Base-by-base conservation (phyloP, 2,888 invertebrate species). In the Lucinisca nassula region DNA sequence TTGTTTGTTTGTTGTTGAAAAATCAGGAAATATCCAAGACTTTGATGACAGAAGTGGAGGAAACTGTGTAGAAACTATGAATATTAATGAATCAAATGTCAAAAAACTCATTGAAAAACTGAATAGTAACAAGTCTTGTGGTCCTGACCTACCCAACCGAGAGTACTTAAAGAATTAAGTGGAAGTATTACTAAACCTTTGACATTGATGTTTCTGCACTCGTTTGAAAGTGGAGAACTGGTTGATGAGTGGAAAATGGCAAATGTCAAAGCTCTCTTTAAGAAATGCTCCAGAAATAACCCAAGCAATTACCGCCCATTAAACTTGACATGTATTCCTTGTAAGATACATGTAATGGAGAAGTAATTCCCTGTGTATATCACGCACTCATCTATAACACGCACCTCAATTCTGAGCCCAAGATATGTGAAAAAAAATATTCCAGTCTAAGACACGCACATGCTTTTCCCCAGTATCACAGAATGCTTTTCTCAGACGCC, bases 271-370 rank as follows among this genome's bases (percentile, higher is more conserved):
- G 55, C 73, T 21, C n/a, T n/a, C 4, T 79, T 55, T 55, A 78
- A 83, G 35, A 58, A 79, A 73, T 72, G 83, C 45, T 30, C 38
- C 3, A 83, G 70, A 79, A 45, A n/a, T 24, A 10, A 67, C 27
- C 55, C 51, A 58, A 72, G 85, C 21, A 81, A 80, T 37, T 77
- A 85, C 32, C 45, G 76, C 17, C 80, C 76, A 24, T 27, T 76
- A 27, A 80, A 76, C 58, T 77, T 85, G 32, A 85, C 80, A 17
- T 85, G 76, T 72, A 67, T 81, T 55, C 72, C 74, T 14, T 85
- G 82, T 55, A 82, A 85, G 35, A 21, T 85, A 1, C n/a, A n/a
- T n/a, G n/a, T n/a, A n/a, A n/a, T n/a, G n/a, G n/a, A n/a, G n/a
- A n/a, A n/a, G n/a, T n/a, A n/a, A n/a, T n/a, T n/a, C n/a, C n/a